Conservation (phyloP, 2,888 invertebrate species). For the Monopis laevigella region DNA sequence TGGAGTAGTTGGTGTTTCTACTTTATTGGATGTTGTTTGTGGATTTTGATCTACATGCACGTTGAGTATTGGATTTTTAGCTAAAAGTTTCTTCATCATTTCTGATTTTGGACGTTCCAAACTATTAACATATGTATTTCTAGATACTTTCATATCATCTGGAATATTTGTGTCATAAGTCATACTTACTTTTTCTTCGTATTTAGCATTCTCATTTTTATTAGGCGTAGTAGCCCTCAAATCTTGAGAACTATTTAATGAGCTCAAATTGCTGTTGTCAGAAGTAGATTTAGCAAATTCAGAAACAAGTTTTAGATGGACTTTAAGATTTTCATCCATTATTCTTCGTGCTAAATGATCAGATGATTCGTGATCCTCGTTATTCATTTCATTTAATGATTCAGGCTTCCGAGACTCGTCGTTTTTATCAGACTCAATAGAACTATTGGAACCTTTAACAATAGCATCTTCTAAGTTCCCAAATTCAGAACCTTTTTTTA, state of each 20-base stretch:
- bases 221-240: slow-evolving; percentile 26
- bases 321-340: slow-evolving; percentile 60
- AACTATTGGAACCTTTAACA: slow-evolving; percentile 61
- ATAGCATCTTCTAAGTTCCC: slow-evolving; percentile 82
- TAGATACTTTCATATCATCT: slow-evolving; percentile 71
- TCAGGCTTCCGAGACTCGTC: neutral
- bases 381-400: slow-evolving; percentile 25
- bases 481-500: slow-evolving; percentile 81
- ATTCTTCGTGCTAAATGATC: slow-evolving; percentile 54
- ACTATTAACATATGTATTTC: slow-evolving; percentile 67
- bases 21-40: slow-evolving; percentile 27
- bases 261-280: slow-evolving; percentile 52
- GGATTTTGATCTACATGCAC: slow-evolving; percentile 38
- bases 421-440: slow-evolving; percentile 48
- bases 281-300: slow-evolving; percentile 61
- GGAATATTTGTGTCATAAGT: slow-evolving; percentile 69
- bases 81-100: slow-evolving; percentile 66
- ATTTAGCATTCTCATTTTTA: slow-evolving; percentile 37
- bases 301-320: slow-evolving; percentile 54
- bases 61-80: slow-evolving; percentile 59
- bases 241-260: slow-evolving; percentile 47
- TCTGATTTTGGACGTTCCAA: slow-evolving; percentile 71
- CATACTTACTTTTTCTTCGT: slow-evolving; percentile 52
- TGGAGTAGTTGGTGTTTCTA: slow-evolving; percentile 34
- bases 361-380: slow-evolving; percentile 46